Percentiles rank a stretch among this genome's conserved stretches.
Conservation (phyloP, 1,140 invertebrate genomes). For the Carposina sasakii region DNA sequence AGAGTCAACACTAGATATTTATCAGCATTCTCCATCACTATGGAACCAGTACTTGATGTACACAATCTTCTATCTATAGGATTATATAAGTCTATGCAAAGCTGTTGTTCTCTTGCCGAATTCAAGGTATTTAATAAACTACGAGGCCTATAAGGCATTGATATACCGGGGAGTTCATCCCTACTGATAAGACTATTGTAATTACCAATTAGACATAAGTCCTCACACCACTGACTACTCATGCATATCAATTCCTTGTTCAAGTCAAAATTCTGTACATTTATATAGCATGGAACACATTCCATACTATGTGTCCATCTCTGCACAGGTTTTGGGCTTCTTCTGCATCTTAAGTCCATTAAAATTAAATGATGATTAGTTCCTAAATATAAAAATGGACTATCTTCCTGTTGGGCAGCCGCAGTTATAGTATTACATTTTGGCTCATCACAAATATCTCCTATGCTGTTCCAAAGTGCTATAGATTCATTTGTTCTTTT, state of each 20-base stretch:
- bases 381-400: constrained; percentile 39
- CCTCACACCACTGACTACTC: constrained; percentile 58
- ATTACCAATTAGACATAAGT: constrained; percentile 51
- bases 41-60: constrained; percentile 37
- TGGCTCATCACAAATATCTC: constrained; percentile 40
- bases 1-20: constrained; percentile 47
- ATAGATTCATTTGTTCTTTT: constrained; percentile 40
- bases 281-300: constrained; percentile 43
- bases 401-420: constrained; percentile 33
- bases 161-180: constrained; percentile 27
- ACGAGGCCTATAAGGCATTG: constrained; percentile 50
- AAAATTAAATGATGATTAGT: constrained; percentile 55
- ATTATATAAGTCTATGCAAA: constrained; percentile 44
- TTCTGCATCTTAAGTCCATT: constrained; percentile 44
- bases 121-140: constrained; percentile 39
- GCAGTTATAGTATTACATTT: constrained; percentile 47
- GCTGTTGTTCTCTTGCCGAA: constrained; percentile 36
- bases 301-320: constrained; percentile 61
- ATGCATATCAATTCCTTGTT: constrained; percentile 48
- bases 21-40: constrained; percentile 35
- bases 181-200: constrained; percentile 30
- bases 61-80: constrained; percentile 39
- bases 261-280: constrained; percentile 36
- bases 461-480: constrained; percentile 33
- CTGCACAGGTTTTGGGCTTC: constrained; percentile 31